Evolutionary conservation across 2,113 vertebrate genomes (phyloP), one percentile per base, ranked within the genome.

Genomic region (Tympanuchus pallidicinctus): DNA sequence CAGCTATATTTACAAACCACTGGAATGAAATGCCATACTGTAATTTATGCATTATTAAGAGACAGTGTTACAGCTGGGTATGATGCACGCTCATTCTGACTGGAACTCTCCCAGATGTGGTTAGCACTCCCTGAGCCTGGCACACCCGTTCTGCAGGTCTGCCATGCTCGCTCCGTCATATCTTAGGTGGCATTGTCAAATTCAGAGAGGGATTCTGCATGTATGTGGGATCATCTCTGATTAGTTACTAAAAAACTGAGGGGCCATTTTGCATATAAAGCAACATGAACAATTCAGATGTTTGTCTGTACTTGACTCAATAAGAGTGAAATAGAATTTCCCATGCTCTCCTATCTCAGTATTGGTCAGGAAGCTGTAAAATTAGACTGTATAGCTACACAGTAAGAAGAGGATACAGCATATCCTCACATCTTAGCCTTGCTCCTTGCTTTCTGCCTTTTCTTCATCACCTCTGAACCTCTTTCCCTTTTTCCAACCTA

Each of bases 1-100:
- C 95, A 97, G 89, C 86, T 85, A 52, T 89, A 96, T 97, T 95
- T 94, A 91, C 90, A 90, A 90, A 96, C 76, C 85, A 86, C 82
- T 89, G 95, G 94, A 97, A 95, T 4, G 10, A 81, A 95, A 93
- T 86, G 56, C 40, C 72, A 67, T 79, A 80, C 85, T 95, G 73
- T 80, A 48, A 80, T 95, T 94, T 93, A 84, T 83, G 66, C 82
- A 76, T 89, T 96, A 92, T 65, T 20, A 60, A 91, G 32, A 75
- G 70, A 19, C 43, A 63, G 70, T 25, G 14, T 50, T 78, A 72
- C 71, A 87, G 75, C 36, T 90, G 91, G 86, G 83, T 76, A 91
- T 40, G n/a, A 96, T 2, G 30, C 30, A 75, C 11, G 10, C 40
- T 90, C 32, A 36, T 88, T 85, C 87, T 85, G 71, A 71, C 59